A percentile compares a stretch with the other conserved stretches of the same genome.
These are phyloP conservation scores for Lissocephala sabroskyi DNA, from an alignment of 2,888 invertebrate species.

Conservation along the genomic window DNA sequence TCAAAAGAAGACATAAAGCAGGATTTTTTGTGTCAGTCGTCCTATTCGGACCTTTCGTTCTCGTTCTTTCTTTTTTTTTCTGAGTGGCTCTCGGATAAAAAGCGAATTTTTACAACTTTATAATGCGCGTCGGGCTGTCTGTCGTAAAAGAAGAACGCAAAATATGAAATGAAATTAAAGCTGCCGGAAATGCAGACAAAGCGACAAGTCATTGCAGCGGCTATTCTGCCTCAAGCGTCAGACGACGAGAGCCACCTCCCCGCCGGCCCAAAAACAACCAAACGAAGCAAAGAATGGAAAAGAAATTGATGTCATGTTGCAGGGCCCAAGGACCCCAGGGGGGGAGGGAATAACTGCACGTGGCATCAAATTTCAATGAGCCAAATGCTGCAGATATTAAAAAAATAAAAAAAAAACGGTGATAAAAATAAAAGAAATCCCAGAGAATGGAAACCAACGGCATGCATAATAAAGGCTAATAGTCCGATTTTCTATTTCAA, in stretches of 20 bases:
- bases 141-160: constrained; percentile 13
- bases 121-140: constrained; percentile 10
- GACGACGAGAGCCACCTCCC: constrained; percentile 19
- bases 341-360: constrained; percentile 3
- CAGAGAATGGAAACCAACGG: too few species aligned
- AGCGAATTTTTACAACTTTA: constrained; percentile 28
- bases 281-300: constrained; percentile 22
- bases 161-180: constrained; percentile 55
- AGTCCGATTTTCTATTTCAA: too few species aligned
- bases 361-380: constrained; percentile 14
- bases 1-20: constrained; percentile 6
- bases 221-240: constrained; percentile 47
- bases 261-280: neutral
- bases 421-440: too few species aligned
- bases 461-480: too few species aligned
- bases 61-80: too few species aligned
- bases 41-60: too few species aligned
- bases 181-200: constrained; percentile 58
- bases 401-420: too few species aligned
- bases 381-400: neutral
- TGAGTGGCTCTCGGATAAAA: constrained; percentile 14
- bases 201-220: constrained; percentile 47
- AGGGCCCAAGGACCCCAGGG: neutral
- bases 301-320: constrained; percentile 32
- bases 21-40: neutral